phyloP scores from a whole-genome alignment of 1,140 invertebrate genomes.

The Musca domestica region DNA sequence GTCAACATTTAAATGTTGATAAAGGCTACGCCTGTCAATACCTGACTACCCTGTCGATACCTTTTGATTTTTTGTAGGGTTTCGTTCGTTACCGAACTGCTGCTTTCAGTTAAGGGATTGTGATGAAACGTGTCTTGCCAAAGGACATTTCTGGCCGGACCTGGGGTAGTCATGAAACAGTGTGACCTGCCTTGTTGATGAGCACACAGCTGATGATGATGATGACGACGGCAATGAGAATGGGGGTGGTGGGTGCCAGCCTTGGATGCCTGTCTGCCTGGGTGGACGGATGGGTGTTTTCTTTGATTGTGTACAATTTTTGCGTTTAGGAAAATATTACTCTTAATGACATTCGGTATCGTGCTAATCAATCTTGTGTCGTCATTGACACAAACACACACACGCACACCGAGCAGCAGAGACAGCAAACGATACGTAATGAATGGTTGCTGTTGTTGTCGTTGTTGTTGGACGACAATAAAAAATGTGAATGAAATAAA shows the following conservation, averaged over 20 bases:
- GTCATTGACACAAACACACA: neutral
- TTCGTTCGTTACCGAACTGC: too few relatives aligned
- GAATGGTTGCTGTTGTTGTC: too few relatives aligned
- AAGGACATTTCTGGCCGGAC: too few relatives aligned
- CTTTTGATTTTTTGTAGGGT: neutral
- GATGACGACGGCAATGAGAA: neutral
- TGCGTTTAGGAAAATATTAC: neutral
- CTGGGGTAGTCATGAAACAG: too few relatives aligned
- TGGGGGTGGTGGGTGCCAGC: neutral
- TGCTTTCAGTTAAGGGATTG: too few relatives aligned
- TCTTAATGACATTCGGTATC: slow-evolving; percentile 3
- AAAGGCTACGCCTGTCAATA: slow-evolving; percentile 2
- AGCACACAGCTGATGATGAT: neutral
- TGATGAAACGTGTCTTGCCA: too few relatives aligned
- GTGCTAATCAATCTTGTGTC: slow-evolving; percentile 5
- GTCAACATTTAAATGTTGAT: slow-evolving; percentile 3
- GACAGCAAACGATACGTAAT: neutral
- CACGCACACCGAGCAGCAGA: neutral
- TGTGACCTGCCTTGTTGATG: too few relatives aligned
- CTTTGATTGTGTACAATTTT: neutral
- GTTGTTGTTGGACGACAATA: too few relatives aligned
- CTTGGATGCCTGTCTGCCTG: neutral
- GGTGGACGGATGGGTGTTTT: neutral
- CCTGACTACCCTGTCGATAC: too few relatives aligned
- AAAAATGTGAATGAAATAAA: too few relatives aligned